Percentiles rank a stretch among this genome's conserved stretches.
Evolutionary conservation across 2,113 vertebrate genomes (phyloP).

Genomic region (Maylandia zebra): DNA sequence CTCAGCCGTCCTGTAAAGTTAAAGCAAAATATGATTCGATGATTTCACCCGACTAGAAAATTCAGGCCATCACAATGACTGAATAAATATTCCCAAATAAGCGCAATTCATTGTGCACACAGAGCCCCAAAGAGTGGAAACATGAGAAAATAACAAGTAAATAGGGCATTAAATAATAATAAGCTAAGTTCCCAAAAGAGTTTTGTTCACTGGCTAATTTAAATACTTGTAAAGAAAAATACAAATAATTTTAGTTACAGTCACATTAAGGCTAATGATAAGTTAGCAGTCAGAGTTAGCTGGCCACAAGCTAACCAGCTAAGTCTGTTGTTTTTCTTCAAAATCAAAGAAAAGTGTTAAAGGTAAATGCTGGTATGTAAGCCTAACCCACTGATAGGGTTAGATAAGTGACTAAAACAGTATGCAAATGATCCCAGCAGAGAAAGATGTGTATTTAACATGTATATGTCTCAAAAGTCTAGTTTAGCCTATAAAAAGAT

Average conservation of each 20-base stretch:
- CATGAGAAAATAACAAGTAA: neutral
- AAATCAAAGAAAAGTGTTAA: neutral
- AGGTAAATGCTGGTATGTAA: neutral
- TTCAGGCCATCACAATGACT: neutral
- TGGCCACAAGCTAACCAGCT: neutral
- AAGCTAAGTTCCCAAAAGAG: neutral
- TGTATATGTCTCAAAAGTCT: neutral
- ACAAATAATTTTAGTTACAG: neutral
- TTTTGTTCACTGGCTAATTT: neutral
- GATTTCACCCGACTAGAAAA: neutral
- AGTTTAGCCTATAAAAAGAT: neutral
- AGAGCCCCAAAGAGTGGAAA: neutral
- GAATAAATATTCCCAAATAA: neutral
- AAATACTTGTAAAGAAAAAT: neutral
- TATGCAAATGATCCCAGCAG: neutral
- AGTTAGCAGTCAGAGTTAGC: neutral
- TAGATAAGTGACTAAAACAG: neutral
- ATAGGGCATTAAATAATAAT: neutral
- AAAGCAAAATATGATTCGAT: neutral
- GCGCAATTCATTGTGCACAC: neutral
- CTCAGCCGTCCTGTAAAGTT: constrained; percentile 83
- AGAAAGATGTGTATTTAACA: neutral
- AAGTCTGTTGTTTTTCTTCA: neutral
- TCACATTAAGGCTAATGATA: neutral
- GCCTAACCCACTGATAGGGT: neutral